These are phyloP conservation scores for Ploceus nigricollis DNA, from an alignment of 2,113 vertebrate species.

Conservation along the genomic window DNA sequence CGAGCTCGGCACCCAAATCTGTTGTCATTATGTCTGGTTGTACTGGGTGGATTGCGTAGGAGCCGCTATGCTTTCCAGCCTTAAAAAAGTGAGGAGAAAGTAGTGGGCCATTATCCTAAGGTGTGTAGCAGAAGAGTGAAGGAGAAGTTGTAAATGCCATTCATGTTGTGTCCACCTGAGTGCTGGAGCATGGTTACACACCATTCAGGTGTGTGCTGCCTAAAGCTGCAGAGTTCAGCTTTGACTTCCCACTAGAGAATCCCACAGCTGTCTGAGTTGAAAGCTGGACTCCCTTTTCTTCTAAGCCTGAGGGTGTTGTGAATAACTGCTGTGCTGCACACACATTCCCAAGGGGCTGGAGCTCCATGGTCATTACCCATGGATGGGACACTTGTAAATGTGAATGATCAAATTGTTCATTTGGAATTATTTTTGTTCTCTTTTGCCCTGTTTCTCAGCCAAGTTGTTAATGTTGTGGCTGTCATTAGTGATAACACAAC, in stretches of 20 bases:
- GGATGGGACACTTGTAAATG: neutral
- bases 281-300: neutral
- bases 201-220: neutral
- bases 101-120: neutral
- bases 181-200: neutral
- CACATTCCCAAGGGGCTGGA: neutral
- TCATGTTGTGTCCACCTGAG: neutral
- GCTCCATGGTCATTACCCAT: neutral
- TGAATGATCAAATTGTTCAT: neutral
- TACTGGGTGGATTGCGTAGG: neutral
- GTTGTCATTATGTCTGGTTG: neutral
- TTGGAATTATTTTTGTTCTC: neutral
- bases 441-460: neutral
- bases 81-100: neutral
- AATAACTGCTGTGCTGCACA: neutral
- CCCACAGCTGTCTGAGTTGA: neutral
- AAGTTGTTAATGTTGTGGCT: neutral
- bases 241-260: neutral
- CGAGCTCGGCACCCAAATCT: neutral
- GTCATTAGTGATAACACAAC: neutral
- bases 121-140: neutral
- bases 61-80: fast-evolving
- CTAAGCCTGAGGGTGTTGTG: neutral
- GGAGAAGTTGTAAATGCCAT: neutral
- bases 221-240: neutral